Evolutionary conservation across 1,140 invertebrate genomes (phyloP).

Genomic region (Drosophila yakuba): DNA sequence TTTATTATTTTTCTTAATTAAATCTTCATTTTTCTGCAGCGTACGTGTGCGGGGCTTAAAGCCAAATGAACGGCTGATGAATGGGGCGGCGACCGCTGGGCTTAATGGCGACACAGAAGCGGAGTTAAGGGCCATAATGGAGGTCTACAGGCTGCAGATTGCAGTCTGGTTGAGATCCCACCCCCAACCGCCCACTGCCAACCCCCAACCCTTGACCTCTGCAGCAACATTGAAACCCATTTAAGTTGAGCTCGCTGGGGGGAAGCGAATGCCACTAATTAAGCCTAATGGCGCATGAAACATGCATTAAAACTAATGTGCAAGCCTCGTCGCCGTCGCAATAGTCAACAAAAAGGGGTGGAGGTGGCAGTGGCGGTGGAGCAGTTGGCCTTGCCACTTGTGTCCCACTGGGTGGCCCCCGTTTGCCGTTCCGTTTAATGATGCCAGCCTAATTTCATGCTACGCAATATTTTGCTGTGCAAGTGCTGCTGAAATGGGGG

Average conservation of each 20-base stretch:
- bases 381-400: slow-evolving; percentile 21
- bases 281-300: slow-evolving; percentile 83
- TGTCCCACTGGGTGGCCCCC: slow-evolving; percentile 25
- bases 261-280: slow-evolving; percentile 67
- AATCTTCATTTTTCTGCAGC: slow-evolving; percentile 65
- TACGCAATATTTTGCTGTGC: slow-evolving; percentile 55
- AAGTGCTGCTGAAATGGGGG: slow-evolving; percentile 26
- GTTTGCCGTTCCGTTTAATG: slow-evolving; percentile 48
- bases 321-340: slow-evolving; percentile 49
- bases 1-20: slow-evolving; percentile 82
- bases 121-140: slow-evolving; percentile 15
- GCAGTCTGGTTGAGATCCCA: neutral
- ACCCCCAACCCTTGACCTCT: slow-evolving; percentile 23
- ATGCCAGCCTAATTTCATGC: slow-evolving; percentile 69
- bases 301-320: slow-evolving; percentile 82
- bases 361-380: neutral
- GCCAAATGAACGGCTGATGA: slow-evolving; percentile 32
- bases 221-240: slow-evolving; percentile 61
- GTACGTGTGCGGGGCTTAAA: slow-evolving; percentile 30
- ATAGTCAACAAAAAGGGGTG: slow-evolving; percentile 2
- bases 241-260: slow-evolving; percentile 41
- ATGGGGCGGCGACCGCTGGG: slow-evolving; percentile 21
- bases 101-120: slow-evolving; percentile 46
- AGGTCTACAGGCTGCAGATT: slow-evolving; percentile 17
- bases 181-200: too few species aligned